These are phyloP conservation scores for Aptenodytes forsteri DNA, from an alignment of 2,113 vertebrate species.

Conservation along the genomic window DNA sequence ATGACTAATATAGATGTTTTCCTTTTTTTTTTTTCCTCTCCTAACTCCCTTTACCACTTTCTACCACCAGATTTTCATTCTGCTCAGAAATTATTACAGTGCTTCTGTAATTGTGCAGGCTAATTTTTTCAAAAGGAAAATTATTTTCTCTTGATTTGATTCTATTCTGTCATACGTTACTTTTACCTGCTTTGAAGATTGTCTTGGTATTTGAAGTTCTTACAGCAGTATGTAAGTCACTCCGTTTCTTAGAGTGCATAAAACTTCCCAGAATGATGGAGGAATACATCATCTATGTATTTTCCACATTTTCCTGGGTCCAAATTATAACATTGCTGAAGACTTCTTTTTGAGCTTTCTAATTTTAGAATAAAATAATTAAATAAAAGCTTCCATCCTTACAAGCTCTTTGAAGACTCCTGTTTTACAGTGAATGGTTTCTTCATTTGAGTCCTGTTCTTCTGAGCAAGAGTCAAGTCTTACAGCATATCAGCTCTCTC, in stretches of 20 bases:
- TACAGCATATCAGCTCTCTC: neutral
- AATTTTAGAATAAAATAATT: neutral
- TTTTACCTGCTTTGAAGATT: neutral
- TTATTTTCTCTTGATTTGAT: neutral
- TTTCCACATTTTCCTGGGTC: neutral
- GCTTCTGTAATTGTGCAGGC: neutral
- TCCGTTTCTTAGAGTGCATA: neutral
- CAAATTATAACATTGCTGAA: neutral
- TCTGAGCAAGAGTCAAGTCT: neutral
- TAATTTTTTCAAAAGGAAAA: neutral
- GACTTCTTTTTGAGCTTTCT: neutral
- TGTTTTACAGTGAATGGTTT: neutral
- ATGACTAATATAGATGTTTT: neutral
- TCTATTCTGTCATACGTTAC: neutral
- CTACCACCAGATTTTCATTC: neutral
- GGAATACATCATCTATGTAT: neutral
- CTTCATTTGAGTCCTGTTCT: neutral
- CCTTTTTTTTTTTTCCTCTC: neutral
- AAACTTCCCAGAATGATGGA: neutral
- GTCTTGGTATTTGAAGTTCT: neutral
- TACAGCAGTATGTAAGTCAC: neutral
- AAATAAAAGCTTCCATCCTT: neutral
- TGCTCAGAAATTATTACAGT: neutral
- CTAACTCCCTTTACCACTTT: neutral
- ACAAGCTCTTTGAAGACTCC: neutral